These are phyloP conservation scores for Zaprionus taronus DNA, from an alignment of 1,140 invertebrate genomes.

Conservation along the genomic window DNA sequence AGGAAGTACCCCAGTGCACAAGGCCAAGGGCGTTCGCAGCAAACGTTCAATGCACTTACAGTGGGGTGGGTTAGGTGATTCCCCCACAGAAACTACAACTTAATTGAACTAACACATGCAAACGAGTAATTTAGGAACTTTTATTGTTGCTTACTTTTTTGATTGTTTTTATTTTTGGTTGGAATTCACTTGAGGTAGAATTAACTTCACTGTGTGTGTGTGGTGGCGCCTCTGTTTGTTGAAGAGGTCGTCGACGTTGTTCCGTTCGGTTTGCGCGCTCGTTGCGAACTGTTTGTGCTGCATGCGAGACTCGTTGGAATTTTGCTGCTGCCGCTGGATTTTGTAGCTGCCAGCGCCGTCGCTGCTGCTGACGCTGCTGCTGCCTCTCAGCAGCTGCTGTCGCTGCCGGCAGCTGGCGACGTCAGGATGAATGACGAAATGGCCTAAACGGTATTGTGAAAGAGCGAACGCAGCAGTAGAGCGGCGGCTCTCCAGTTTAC, in stretches of 20 bases:
- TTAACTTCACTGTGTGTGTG: background rate
- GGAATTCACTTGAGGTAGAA: constrained; percentile 39
- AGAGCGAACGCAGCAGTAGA: constrained; percentile 32
- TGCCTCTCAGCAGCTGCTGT: constrained; percentile 35
- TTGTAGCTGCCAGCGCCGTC: constrained; percentile 56
- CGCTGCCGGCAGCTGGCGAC: constrained; percentile 35
- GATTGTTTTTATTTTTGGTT: constrained; percentile 28
- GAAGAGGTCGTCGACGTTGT: constrained; percentile 71
- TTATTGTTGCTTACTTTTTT: constrained; percentile 58
- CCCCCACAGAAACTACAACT: background rate
- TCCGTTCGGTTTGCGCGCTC: constrained; percentile 74
- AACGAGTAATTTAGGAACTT: constrained; percentile 6
- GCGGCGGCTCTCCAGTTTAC: constrained; percentile 16
- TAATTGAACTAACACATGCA: constrained; percentile 1
- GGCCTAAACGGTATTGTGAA: constrained; percentile 62
- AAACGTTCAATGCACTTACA: constrained; percentile 22
- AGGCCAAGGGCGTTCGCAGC: constrained; percentile 16
- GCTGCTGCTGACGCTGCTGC: constrained; percentile 30
- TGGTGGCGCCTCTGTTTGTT: constrained; percentile 50
- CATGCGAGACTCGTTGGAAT: constrained; percentile 63
- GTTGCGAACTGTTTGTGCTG: constrained; percentile 70
- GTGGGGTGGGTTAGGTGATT: background rate
- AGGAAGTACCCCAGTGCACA: constrained; percentile 20
- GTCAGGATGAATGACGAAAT: constrained; percentile 79
- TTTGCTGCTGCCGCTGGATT: constrained; percentile 69